These are phyloP conservation scores for Himalopsyche anomala DNA, from an alignment of 2,888 invertebrate species.

Conservation along the genomic window DNA sequence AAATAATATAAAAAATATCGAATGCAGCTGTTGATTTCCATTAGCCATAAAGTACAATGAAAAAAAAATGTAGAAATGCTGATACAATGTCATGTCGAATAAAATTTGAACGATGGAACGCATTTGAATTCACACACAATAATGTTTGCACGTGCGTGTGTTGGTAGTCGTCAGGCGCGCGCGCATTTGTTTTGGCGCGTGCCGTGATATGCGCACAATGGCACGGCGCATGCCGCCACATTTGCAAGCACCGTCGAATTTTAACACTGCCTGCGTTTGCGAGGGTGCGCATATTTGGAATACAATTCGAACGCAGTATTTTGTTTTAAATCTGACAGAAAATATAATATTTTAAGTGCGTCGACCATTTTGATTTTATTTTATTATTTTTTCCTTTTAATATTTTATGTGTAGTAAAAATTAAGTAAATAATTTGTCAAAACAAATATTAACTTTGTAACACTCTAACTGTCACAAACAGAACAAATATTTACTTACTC, in stretches of 20 bases:
- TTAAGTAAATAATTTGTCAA: too few species aligned
- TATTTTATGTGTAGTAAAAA: too few species aligned
- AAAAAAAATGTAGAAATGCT: slow-evolving; percentile 9
- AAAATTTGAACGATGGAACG: slow-evolving; percentile 37
- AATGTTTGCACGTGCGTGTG: slow-evolving; percentile 46
- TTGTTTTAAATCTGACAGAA: too few species aligned
- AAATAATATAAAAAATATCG: background rate
- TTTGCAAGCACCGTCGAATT: slow-evolving; percentile 34
- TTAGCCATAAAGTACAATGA: background rate
- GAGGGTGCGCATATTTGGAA: slow-evolving; percentile 1
- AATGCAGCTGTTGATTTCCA: background rate
- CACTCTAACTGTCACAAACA: too few species aligned
- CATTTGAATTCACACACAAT: slow-evolving; percentile 18
- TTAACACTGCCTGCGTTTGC: background rate
- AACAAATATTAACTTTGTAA: too few species aligned
- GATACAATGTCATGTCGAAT: background rate
- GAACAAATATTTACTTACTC: too few species aligned
- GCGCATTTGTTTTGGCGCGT: slow-evolving; percentile 51
- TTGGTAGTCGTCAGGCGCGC: slow-evolving; percentile 48
- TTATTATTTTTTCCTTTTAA: too few species aligned
- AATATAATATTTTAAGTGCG: too few species aligned
- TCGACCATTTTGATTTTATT: too few species aligned
- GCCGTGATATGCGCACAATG: slow-evolving; percentile 58
- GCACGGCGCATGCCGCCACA: slow-evolving; percentile 59
- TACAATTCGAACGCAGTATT: too few species aligned